Conservation (phyloP, 2,113 vertebrate genomes). For the Vulpes ferrilata region DNA sequence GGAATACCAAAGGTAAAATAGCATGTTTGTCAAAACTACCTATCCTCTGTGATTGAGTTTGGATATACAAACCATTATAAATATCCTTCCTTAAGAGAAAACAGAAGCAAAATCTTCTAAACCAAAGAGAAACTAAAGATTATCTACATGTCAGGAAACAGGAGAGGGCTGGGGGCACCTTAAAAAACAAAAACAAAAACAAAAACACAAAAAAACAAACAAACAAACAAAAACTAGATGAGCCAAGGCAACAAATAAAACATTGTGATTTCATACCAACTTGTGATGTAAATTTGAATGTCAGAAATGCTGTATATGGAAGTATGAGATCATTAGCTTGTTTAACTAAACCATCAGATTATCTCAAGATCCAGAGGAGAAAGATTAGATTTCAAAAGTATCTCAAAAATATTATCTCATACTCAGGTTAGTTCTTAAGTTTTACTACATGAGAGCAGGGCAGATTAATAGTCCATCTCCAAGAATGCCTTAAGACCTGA, state of each 20-base stretch:
- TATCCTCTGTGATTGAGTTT: background rate
- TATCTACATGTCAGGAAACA: background rate
- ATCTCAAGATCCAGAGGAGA: constrained; percentile 35
- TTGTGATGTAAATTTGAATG: background rate
- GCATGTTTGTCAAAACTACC: background rate
- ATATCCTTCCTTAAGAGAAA: background rate
- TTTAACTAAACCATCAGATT: background rate
- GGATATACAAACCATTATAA: background rate
- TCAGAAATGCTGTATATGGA: background rate
- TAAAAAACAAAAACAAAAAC: background rate
- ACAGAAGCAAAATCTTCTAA: background rate
- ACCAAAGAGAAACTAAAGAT: background rate
- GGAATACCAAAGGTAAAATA: background rate
- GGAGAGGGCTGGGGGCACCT: accelerated
- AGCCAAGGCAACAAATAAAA: background rate
- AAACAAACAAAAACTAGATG: background rate
- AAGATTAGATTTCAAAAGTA: background rate
- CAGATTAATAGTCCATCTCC: background rate
- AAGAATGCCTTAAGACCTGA: background rate
- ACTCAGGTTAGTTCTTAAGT: background rate
- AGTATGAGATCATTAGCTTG: background rate
- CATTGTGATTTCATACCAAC: background rate
- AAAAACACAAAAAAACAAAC: too few species aligned
- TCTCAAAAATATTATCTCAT: background rate
- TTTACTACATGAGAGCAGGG: background rate